These are phyloP conservation scores for Labia minor DNA, from an alignment of 2,888 invertebrate species.

Conservation along the genomic window DNA sequence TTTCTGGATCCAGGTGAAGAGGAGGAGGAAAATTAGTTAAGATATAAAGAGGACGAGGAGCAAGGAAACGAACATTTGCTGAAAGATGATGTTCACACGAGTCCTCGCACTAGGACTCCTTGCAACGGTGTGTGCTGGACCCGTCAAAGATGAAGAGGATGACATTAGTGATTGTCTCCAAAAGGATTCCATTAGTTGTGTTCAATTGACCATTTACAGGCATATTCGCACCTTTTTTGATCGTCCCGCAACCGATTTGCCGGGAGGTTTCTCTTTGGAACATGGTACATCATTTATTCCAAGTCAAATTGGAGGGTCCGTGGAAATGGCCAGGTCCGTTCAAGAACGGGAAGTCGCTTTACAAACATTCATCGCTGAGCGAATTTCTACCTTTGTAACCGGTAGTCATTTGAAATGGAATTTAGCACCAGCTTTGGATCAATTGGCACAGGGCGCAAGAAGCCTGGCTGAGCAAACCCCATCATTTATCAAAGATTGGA, in stretches of 20 bases:
- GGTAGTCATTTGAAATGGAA: constrained; percentile 45
- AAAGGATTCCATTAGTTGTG: constrained; percentile 52
- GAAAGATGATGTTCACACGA: background rate
- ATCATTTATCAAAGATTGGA: constrained; percentile 43
- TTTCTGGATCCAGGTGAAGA: background rate
- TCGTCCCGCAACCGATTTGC: constrained; percentile 44
- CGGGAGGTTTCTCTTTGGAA: constrained; percentile 44
- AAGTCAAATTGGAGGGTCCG: constrained; percentile 24
- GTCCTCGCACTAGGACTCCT: background rate
- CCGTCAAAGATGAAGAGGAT: background rate
- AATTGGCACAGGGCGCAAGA: constrained; percentile 36
- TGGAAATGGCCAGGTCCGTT: constrained; percentile 41
- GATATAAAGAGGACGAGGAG: constrained; percentile 22
- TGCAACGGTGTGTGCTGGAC: background rate
- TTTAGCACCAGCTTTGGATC: constrained; percentile 36
- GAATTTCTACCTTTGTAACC: constrained; percentile 44
- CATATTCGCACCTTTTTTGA: constrained; percentile 48
- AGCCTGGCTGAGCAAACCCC: constrained; percentile 44
- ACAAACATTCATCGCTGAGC: constrained; percentile 45
- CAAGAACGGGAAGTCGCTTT: constrained; percentile 45
- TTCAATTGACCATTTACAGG: constrained; percentile 48
- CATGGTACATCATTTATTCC: constrained; percentile 27
- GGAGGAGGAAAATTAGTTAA: constrained; percentile 20
- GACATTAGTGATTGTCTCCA: constrained; percentile 44
- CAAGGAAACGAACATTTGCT: background rate